Percentiles rank a stretch among this genome's conserved stretches.
phyloP scores from a whole-genome alignment of 2,797 vertebrate genomes.

The Pipistrellus pipistrellus region DNA sequence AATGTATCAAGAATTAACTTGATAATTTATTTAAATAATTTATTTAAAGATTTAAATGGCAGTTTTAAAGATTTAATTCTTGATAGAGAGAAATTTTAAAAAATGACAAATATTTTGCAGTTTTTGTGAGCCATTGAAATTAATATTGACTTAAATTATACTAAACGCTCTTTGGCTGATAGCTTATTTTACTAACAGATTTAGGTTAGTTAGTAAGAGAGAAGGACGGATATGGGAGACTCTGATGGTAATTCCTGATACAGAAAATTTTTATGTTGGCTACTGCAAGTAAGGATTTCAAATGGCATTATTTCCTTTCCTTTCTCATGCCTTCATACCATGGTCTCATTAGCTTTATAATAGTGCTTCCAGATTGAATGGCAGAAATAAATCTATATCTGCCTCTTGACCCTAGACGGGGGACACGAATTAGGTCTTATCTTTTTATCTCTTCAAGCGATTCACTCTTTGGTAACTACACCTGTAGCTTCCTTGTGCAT shows the following conservation, averaged over 20 bases:
- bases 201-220: conserved; percentile 69
- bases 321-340: neutral
- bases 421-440: neutral
- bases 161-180: conserved; percentile 66
- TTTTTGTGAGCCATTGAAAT: no score
- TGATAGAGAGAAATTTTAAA: no score
- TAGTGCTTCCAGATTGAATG: neutral
- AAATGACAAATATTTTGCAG: no score
- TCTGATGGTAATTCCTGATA: conserved; percentile 71
- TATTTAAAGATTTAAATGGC: no score
- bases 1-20: no score
- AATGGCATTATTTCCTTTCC: no score
- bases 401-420: neutral
- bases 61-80: no score
- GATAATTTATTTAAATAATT: no score
- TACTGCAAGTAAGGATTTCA: no score
- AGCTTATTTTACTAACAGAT: conserved; percentile 70
- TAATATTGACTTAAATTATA: conserved; percentile 67
- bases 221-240: conserved; percentile 66
- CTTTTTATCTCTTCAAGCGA: neutral
- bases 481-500: neutral
- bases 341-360: neutral
- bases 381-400: neutral
- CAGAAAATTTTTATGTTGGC: conserved; percentile 26
- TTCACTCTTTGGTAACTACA: neutral